Percentiles rank a stretch among this genome's conserved stretches.
Conservation (phyloP, 2,113 vertebrate species). For the Bagarius yarrelli region DNA sequence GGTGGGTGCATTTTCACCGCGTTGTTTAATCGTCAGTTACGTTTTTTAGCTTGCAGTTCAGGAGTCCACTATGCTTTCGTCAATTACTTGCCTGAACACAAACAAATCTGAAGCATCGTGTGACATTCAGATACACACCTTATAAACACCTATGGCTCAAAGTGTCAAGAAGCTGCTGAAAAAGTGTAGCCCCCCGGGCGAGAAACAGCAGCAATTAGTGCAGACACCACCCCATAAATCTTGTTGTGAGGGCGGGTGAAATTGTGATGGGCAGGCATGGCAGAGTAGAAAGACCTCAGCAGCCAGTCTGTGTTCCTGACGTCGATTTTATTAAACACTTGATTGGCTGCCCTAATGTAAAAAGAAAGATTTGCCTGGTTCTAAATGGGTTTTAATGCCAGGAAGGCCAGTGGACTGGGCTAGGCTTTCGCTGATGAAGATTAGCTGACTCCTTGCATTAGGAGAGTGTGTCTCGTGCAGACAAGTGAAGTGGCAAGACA, state of each 20-base stretch:
- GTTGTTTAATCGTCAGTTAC: neutral
- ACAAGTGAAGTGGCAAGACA: slow-evolving; percentile 84
- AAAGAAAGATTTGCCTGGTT: slow-evolving; percentile 64
- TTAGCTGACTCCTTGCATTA: slow-evolving; percentile 84
- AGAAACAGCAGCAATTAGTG: slow-evolving; percentile 61
- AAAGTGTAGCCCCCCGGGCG: slow-evolving; percentile 42
- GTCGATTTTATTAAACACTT: slow-evolving; percentile 69
- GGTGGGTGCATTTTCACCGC: neutral
- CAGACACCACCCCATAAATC: slow-evolving; percentile 60
- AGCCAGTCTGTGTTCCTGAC: slow-evolving; percentile 46
- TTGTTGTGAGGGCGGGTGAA: slow-evolving; percentile 48
- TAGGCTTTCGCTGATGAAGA: slow-evolving; percentile 80
- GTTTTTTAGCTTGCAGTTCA: neutral
- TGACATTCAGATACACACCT: slow-evolving; percentile 14
- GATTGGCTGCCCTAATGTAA: slow-evolving; percentile 66
- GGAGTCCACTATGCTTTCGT: neutral
- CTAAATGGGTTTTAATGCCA: slow-evolving; percentile 74
- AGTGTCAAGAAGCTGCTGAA: slow-evolving; percentile 43
- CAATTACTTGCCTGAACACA: neutral
- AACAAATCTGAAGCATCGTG: neutral
- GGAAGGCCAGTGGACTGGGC: slow-evolving; percentile 69
- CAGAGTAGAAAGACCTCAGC: slow-evolving; percentile 42
- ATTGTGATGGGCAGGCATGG: slow-evolving; percentile 63
- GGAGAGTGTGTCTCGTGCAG: slow-evolving; percentile 78
- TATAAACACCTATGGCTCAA: slow-evolving; percentile 9